These are phyloP conservation scores for Enteromius fasciolatus DNA, from an alignment of 2,797 vertebrate genomes.

Conservation along the genomic window DNA sequence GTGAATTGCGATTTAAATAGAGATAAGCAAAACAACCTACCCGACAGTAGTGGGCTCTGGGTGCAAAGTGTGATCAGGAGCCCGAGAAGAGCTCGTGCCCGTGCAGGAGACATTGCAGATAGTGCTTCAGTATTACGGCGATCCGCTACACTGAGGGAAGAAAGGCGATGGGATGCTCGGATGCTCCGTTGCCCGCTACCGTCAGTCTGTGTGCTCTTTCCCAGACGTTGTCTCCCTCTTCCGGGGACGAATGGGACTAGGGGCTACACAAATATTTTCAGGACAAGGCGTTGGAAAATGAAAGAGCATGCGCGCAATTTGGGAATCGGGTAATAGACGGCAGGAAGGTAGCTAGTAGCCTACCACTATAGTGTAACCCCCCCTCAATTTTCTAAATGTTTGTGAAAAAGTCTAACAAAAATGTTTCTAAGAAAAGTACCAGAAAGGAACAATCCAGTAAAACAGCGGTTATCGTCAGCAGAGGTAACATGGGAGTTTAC, in stretches of 20 bases:
- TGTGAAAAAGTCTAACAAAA: not conserved
- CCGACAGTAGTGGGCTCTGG: slow-evolving; percentile 71
- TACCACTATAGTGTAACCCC: no score
- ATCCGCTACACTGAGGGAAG: slow-evolving; percentile 67
- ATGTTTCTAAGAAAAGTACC: not conserved
- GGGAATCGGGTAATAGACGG: not conserved
- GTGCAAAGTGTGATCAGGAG: slow-evolving; percentile 75
- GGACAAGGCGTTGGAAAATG: slow-evolving; percentile 2
- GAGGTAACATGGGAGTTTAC: not conserved
- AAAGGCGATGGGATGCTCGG: slow-evolving; percentile 63
- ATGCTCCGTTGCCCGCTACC: slow-evolving; percentile 43
- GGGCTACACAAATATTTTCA: not conserved
- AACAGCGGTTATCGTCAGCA: not conserved
- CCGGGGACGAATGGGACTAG: slow-evolving; percentile 47
- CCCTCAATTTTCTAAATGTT: not conserved
- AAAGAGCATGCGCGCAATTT: not conserved
- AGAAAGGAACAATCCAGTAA: not conserved
- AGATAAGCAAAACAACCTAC: slow-evolving; percentile 68
- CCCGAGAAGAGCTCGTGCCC: slow-evolving; percentile 77
- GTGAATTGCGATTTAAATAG: slow-evolving; percentile 29
- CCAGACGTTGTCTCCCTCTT: slow-evolving; percentile 68
- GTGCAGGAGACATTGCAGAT: slow-evolving; percentile 77
- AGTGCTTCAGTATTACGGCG: slow-evolving; percentile 65
- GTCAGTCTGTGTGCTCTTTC: slow-evolving; percentile 7
- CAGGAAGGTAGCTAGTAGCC: not conserved